Conservation (phyloP, 30 jellyfish, hydroid and myxozoan genomes). For the Aurelia aurita complex sp. Pacific region DNA sequence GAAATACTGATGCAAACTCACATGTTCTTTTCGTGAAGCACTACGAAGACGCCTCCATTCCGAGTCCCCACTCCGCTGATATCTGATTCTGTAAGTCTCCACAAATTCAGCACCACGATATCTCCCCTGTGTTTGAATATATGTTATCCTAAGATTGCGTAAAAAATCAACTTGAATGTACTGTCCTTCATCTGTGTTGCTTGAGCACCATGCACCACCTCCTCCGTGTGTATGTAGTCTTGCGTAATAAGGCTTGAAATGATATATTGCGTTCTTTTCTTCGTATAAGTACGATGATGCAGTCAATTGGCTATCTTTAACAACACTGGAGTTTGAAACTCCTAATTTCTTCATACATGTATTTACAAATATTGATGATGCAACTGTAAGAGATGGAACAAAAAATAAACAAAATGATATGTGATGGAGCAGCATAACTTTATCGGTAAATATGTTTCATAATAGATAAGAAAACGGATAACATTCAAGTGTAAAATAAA, state of each 20-base stretch:
- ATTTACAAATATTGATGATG: conserved; percentile 3
- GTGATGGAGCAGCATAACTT: no score
- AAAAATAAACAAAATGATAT: no score
- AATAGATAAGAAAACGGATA: no score
- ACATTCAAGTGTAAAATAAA: no score
- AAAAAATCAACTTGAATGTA: conserved; percentile 65
- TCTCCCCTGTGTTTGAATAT: conserved; percentile 68
- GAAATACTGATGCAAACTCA: background rate
- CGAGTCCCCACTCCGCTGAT: conserved; percentile 57
- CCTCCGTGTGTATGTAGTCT: conserved; percentile 58
- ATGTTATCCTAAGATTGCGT: conserved; percentile 43
- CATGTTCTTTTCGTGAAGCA: conserved; percentile 30
- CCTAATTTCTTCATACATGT: conserved; percentile 60
- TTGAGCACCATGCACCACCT: conserved; percentile 88
- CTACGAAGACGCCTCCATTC: conserved; percentile 52
- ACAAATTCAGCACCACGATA: conserved; percentile 70
- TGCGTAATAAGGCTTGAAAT: conserved; percentile 58
- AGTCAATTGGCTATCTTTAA: conserved; percentile 51
- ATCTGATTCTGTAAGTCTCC: conserved; percentile 24
- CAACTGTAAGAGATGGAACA: conserved; percentile 8
- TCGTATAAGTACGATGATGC: conserved; percentile 71
- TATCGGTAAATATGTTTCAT: no score
- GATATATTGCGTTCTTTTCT: conserved; percentile 34
- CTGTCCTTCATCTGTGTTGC: conserved; percentile 26
- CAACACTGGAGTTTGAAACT: conserved; percentile 51